Evolutionary conservation across 2,113 vertebrate species (phyloP).

Genomic region (Podocnemis expansa): DNA sequence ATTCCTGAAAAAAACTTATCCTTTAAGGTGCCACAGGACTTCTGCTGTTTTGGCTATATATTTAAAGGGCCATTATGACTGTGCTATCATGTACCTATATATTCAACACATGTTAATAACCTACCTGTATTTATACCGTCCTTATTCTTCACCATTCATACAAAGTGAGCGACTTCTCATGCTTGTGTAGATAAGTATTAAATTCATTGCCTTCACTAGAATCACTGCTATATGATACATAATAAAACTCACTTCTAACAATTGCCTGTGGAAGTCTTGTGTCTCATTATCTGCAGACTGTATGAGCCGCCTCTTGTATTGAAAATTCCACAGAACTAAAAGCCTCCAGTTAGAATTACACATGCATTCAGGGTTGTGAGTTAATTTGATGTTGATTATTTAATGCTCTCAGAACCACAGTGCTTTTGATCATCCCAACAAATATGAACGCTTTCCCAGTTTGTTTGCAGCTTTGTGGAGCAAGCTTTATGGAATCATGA

Average conservation of each 20-base stretch:
- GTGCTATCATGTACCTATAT: not conserved
- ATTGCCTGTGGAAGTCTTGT: not conserved
- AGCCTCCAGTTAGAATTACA: not conserved
- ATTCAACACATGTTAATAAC: not conserved
- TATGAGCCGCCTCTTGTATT: not conserved
- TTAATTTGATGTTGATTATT: conserved; percentile 17
- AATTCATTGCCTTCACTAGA: not conserved
- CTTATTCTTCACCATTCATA: not conserved
- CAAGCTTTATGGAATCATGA: not conserved
- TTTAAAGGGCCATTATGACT: not conserved
- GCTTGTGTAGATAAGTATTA: accelerated
- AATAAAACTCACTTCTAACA: not conserved
- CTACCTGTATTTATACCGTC: not conserved
- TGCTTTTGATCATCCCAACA: not conserved
- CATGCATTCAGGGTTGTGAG: not conserved
- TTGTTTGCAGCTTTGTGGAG: not conserved
- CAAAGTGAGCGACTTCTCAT: not conserved
- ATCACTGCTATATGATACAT: accelerated
- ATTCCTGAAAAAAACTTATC: no score
- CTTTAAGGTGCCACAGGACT: no score
- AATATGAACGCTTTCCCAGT: not conserved
- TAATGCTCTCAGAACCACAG: not conserved
- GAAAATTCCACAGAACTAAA: conserved; percentile 2
- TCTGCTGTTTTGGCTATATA: not conserved
- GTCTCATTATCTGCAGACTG: not conserved